A percentile compares a stretch with the other conserved stretches of the same genome.
Evolutionary conservation across 2,113 vertebrate species (phyloP).

Genomic region (Pantherophis guttatus): DNA sequence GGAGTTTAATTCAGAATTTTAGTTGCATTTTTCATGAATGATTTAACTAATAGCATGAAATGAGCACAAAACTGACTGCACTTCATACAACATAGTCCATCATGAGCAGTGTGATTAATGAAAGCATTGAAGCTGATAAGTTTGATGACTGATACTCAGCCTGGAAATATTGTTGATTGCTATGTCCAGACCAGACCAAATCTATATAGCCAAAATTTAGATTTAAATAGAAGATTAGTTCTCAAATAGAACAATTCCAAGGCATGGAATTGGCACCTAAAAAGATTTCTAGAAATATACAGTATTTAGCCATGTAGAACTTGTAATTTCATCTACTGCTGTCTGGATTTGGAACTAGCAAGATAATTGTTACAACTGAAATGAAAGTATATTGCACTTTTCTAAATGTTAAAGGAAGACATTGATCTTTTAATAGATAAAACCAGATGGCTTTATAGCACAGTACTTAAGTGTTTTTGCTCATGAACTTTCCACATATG

Average conservation of each 20-base stretch:
- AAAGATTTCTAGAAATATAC: neutral
- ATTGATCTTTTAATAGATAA: slow-evolving; percentile 2
- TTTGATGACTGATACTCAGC: neutral
- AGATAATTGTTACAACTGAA: neutral
- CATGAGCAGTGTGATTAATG: neutral
- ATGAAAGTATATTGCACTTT: slow-evolving; percentile 7
- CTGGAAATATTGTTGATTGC: neutral
- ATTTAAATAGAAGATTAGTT: neutral
- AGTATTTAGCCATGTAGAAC: neutral
- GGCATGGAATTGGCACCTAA: neutral
- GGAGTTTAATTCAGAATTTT: neutral
- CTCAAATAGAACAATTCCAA: neutral
- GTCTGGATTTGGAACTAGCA: neutral
- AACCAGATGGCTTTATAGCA: slow-evolving; percentile 8
- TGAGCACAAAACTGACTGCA: neutral
- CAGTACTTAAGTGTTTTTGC: neutral
- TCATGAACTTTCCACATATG: neutral
- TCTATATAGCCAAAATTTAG: neutral
- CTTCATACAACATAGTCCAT: neutral
- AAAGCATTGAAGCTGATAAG: neutral
- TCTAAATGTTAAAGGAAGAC: slow-evolving; percentile 23
- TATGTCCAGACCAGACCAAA: neutral
- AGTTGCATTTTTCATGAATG: neutral
- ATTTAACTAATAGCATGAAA: neutral
- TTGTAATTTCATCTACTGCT: neutral